These are phyloP conservation scores for Mus pahari DNA, from an alignment of 2,113 vertebrate species.

Conservation along the genomic window DNA sequence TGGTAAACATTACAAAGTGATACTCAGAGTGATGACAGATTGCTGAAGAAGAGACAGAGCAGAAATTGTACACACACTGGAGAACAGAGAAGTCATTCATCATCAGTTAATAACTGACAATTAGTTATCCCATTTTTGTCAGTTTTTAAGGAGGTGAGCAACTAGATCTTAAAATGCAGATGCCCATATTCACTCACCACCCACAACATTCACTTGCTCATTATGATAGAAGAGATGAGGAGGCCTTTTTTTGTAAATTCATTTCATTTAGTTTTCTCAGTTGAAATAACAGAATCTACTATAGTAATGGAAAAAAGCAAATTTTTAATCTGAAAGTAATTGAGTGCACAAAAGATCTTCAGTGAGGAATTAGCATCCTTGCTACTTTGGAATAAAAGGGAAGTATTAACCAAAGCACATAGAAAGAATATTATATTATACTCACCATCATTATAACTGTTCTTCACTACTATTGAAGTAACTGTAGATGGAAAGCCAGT, in stretches of 20 bases:
- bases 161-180: background rate
- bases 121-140: background rate
- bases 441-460: too few species aligned
- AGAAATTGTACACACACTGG: background rate
- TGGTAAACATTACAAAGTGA: background rate
- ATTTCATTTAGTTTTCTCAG: background rate
- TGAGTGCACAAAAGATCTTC: background rate
- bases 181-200: too few species aligned
- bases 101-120: background rate
- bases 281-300: background rate
- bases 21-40: background rate
- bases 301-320: background rate
- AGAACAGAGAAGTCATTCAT: background rate
- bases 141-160: background rate
- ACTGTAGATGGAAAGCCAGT: fast-evolving
- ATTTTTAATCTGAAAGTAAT: background rate
- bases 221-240: background rate
- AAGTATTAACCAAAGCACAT: background rate
- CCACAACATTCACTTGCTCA: background rate
- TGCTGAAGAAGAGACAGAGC: background rate
- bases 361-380: background rate
- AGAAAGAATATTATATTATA: background rate
- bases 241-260: background rate
- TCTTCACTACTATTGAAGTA: background rate
- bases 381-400: background rate